Evolutionary conservation across 1,140 invertebrate genomes (phyloP).

Genomic region (Diorhabda elongata): DNA sequence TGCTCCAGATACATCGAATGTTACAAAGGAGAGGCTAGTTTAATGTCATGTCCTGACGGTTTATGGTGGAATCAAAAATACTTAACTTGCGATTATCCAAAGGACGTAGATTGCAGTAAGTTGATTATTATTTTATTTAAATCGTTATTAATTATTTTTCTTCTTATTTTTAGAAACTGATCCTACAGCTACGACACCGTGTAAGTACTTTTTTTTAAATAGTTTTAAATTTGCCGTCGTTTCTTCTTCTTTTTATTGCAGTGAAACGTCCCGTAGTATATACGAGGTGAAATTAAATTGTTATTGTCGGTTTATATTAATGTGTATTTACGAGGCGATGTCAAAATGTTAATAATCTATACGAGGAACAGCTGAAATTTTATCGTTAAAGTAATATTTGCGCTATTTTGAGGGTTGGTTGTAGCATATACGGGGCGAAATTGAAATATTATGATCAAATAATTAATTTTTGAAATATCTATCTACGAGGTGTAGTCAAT

Average conservation of each 20-base stretch:
- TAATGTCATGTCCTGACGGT: conserved; percentile 21
- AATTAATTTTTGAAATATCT: too few species aligned
- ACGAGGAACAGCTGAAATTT: too few species aligned
- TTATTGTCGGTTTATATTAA: too few species aligned
- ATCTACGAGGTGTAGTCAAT: too few species aligned
- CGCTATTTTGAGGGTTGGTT: too few species aligned
- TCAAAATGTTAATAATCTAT: too few species aligned
- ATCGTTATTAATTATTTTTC: not conserved
- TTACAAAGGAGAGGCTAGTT: conserved; percentile 16
- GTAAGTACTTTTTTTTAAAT: not conserved
- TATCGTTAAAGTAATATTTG: too few species aligned
- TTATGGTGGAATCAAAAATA: conserved; percentile 25
- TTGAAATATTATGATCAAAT: too few species aligned
- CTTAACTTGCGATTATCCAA: conserved; percentile 24
- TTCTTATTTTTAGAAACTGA: not conserved
- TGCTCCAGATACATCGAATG: conserved; percentile 30
- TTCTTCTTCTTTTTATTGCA: not conserved
- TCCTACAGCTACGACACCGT: not conserved
- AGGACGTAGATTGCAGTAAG: conserved; percentile 10
- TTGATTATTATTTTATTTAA: not conserved
- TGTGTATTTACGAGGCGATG: too few species aligned
- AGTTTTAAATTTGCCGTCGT: not conserved
- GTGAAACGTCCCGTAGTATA: not conserved
- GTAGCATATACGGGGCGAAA: too few species aligned
- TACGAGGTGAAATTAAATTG: too few species aligned